phyloP scores from a whole-genome alignment of 2,888 invertebrate species.

The Eutolmus rufibarbis region DNA sequence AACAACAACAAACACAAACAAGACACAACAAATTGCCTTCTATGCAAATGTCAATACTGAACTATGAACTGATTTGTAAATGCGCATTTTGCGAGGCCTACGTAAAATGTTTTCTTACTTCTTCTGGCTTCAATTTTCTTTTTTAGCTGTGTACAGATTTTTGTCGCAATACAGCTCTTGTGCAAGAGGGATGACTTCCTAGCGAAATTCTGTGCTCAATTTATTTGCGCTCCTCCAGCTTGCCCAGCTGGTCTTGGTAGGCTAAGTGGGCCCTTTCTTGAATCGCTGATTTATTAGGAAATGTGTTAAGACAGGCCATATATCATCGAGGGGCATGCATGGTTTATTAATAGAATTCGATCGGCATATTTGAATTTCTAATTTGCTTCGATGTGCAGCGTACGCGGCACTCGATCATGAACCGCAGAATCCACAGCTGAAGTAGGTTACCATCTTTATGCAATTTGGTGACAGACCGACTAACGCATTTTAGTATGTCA shows the following conservation, averaged over 20 bases:
- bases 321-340: slow-evolving; percentile 25
- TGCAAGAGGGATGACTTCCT: slow-evolving; percentile 33
- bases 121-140: neutral
- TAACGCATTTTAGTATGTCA: neutral
- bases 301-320: slow-evolving; percentile 42
- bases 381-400: neutral
- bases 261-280: slow-evolving; percentile 41
- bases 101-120: slow-evolving; percentile 23
- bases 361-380: slow-evolving; percentile 37
- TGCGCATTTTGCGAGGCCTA: slow-evolving; percentile 37
- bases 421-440: neutral
- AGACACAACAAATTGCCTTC: slow-evolving; percentile 39
- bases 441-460: neutral
- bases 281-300: slow-evolving; percentile 46
- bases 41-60: slow-evolving; percentile 44
- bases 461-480: neutral
- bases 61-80: slow-evolving; percentile 48
- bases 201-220: slow-evolving; percentile 24
- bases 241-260: neutral
- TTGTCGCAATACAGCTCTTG: neutral
- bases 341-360: slow-evolving; percentile 38
- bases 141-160: neutral
- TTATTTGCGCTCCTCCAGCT: slow-evolving; percentile 11
- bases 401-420: slow-evolving; percentile 4
- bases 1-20: slow-evolving; percentile 17